Evolutionary conservation across 2,797 vertebrate species (phyloP).

Genomic region (Phoebastria nigripes): DNA sequence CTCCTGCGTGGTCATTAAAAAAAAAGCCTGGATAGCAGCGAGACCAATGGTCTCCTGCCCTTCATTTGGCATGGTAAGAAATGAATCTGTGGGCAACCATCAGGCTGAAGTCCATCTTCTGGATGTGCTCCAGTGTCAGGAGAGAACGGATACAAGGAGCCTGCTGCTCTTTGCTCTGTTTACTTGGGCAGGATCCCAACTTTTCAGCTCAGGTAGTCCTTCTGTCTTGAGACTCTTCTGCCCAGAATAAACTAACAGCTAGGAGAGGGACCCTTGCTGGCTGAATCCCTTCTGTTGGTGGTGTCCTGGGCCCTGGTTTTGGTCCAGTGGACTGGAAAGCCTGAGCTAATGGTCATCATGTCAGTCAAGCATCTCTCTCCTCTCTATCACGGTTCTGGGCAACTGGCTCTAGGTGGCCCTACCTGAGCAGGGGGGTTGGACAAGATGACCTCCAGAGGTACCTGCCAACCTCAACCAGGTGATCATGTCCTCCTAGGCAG

Average conservation of each 20-base stretch:
- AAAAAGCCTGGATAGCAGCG: not conserved
- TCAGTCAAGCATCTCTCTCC: not conserved
- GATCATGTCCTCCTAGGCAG: not conserved
- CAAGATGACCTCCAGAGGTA: not conserved
- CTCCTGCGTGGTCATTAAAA: not conserved
- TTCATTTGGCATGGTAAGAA: not conserved
- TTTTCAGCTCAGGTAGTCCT: not conserved
- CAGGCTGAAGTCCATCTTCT: not conserved
- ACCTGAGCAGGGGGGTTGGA: not conserved
- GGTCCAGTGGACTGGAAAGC: not conserved
- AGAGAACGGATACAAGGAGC: not conserved
- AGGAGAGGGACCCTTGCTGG: not conserved
- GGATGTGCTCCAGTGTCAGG: not conserved
- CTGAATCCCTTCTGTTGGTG: not conserved
- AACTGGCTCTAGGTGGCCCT: not conserved
- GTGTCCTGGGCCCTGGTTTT: not conserved
- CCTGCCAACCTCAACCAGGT: not conserved
- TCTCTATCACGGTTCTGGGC: not conserved
- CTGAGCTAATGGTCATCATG: not conserved
- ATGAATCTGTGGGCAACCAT: not conserved
- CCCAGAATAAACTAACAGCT: not conserved
- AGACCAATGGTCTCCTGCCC: not conserved
- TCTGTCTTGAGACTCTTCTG: not conserved
- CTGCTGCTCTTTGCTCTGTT: not conserved
- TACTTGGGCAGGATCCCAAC: not conserved